Evolutionary conservation across 1,140 invertebrate species (phyloP), one percentile per base, ranked within the genome.

Genomic region (Drosophila nebulosa): DNA sequence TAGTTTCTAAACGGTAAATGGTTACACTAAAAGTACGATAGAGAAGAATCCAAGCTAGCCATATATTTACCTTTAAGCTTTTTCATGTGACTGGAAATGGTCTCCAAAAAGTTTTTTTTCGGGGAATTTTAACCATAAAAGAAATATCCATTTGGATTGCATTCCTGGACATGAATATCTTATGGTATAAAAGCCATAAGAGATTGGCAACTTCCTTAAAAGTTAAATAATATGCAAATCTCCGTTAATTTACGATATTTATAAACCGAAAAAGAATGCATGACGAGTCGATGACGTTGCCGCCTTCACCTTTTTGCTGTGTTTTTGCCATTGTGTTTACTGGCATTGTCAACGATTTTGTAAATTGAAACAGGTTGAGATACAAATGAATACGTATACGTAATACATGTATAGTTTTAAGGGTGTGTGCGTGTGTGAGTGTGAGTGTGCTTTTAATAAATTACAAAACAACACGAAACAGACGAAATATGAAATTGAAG

Each of bases 371-470:
- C 51, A 30, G 26, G 51, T 27, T 52, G 24, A 30, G 39, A 46
- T 46, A 14, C 51, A 53, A 16, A 53, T n/a, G 16, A 24, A 53
- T 53, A 16, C 24, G 56, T 50, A 36, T 32, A 39, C n/a, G 12
- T 22, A 60, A 55, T 18, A 63, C 36, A 74, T 46, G 21, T 46
- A 73, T 53, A 26, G 50, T 66, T 81, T 69, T 81, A 73, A 73
- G 78, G 62, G 39, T 27, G 64, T 65, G 67, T 68, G 2, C 3
- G 27, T 9, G n/a, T n/a, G 24, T 24, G 24, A 24, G 2, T 24
- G 61, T 69, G n/a, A n/a, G 65, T 66, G 39, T 30, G 53, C 22
- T 10, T 67, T 46, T 46, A 65, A 85, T 84, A 85, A 84, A 84
- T 85, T 79, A 79, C 76, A 73, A 57, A 67, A 70, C 42, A 62